A percentile compares a stretch with the other conserved stretches of the same genome.
Conservation (phyloP, 2,888 invertebrate species). For the Drosophila paranaensis region DNA sequence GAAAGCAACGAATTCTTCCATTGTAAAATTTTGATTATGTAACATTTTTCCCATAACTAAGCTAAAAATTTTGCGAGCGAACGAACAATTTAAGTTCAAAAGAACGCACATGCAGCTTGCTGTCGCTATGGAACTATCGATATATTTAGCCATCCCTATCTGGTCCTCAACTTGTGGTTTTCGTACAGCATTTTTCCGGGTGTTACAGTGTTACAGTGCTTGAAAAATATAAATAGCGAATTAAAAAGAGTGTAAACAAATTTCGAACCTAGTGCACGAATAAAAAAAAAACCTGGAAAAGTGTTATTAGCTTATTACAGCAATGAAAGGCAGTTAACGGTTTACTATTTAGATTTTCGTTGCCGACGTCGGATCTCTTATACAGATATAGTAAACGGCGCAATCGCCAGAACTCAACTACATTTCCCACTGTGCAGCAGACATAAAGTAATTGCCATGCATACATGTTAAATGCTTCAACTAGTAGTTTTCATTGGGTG, state of each 20-base stretch:
- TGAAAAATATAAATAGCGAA: constrained; percentile 62
- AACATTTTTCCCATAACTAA: neutral
- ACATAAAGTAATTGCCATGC: constrained; percentile 58
- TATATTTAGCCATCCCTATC: constrained; percentile 52
- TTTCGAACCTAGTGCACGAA: constrained; percentile 26
- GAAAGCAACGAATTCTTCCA: neutral
- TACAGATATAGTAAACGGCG: constrained; percentile 59
- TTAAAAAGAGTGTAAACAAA: constrained; percentile 58
- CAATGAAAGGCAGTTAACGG: constrained; percentile 67
- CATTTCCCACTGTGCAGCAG: constrained; percentile 56
- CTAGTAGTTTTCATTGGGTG: constrained; percentile 3
- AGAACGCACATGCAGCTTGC: constrained; percentile 2
- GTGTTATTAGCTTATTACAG: constrained; percentile 30
- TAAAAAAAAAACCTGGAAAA: constrained; percentile 32
- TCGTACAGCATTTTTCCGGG: constrained; percentile 74
- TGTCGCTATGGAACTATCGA: constrained; percentile 36
- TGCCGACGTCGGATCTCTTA: constrained; percentile 58
- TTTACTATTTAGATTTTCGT: constrained; percentile 59
- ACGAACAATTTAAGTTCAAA: neutral
- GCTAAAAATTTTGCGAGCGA: neutral
- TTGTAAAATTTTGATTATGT: constrained; percentile 10
- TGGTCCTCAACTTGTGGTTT: constrained; percentile 62
- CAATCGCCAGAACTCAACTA: constrained; percentile 44
- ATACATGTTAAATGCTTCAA: constrained; percentile 17
- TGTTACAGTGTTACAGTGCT: constrained; percentile 74